These are phyloP conservation scores for Calliopsis andreniformis DNA, from an alignment of 1,140 invertebrate genomes.

Conservation along the genomic window DNA sequence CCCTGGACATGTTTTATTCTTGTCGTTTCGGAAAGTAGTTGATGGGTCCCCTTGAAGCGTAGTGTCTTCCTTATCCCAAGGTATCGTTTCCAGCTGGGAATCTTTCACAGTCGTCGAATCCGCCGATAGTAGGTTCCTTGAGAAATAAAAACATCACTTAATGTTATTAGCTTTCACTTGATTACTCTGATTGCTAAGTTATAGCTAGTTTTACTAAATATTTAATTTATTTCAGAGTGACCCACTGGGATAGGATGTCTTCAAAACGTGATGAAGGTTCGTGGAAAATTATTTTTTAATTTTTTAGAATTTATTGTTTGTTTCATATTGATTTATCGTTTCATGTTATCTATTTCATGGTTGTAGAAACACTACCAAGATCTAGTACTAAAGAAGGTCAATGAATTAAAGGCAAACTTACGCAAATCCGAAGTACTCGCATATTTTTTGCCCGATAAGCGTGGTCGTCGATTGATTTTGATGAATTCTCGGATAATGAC, in stretches of 20 bases:
- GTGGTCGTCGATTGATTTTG: conserved; percentile 59
- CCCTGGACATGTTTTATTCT: conserved; percentile 47
- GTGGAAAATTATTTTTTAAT: no score
- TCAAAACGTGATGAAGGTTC: no score
- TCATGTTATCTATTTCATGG: no score
- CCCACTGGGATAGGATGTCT: no score
- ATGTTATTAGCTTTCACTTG: no score
- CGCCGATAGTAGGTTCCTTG: conserved; percentile 60
- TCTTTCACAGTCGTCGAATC: conserved; percentile 45
- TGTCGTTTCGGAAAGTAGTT: not conserved
- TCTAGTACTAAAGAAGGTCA: not conserved
- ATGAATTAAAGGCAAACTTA: conserved; percentile 60
- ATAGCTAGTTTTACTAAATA: no score
- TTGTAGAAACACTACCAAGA: no score
- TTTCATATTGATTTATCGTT: no score
- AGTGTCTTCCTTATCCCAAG: not conserved
- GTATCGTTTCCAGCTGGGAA: conserved; percentile 27
- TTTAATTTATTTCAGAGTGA: no score
- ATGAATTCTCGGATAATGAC: conserved; percentile 77
- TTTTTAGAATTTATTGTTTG: no score
- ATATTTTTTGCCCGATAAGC: conserved; percentile 75
- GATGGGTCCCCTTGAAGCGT: conserved; percentile 10
- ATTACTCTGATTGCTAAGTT: no score
- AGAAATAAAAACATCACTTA: not conserved
- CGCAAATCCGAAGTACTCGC: conserved; percentile 85